These are phyloP conservation scores for Drosophila incognita DNA, from an alignment of 2,888 invertebrate genomes.

Conservation along the genomic window DNA sequence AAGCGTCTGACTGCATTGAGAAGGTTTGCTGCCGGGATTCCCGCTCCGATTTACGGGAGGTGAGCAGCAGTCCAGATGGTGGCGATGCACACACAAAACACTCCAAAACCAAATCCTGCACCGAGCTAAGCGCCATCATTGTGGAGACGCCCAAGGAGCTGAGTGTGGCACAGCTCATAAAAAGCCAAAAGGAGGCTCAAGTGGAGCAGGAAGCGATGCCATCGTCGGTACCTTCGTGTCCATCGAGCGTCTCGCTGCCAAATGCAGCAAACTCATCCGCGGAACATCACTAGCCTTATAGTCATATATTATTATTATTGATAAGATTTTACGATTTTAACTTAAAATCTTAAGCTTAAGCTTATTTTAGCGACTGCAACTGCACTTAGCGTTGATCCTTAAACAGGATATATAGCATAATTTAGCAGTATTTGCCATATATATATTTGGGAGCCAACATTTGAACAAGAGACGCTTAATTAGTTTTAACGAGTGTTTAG, in stretches of 20 bases:
- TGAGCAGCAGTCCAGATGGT: constrained; percentile 62
- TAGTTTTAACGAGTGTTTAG: constrained; percentile 32
- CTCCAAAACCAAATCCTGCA: constrained; percentile 56
- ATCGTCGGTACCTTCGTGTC: constrained; percentile 7
- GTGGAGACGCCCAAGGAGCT: constrained; percentile 63
- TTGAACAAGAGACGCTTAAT: constrained; percentile 57
- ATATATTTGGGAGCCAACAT: constrained; percentile 38
- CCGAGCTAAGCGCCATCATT: constrained; percentile 53
- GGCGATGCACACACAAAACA: constrained; percentile 10
- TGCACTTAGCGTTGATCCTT: constrained; percentile 14
- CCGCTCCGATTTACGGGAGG: constrained; percentile 75
- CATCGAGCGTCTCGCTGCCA: constrained; percentile 45
- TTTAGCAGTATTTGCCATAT: constrained; percentile 58
- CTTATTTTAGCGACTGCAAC: constrained; percentile 26
- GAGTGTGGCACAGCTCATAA: constrained; percentile 47
- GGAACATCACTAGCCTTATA: constrained; percentile 16
- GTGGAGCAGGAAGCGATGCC: neutral
- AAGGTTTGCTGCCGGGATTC: constrained; percentile 83
- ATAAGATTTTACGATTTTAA: constrained; percentile 62
- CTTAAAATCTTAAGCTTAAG: constrained; percentile 57
- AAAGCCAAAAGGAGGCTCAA: constrained; percentile 11
- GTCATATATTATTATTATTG: constrained; percentile 39
- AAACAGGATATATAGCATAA: constrained; percentile 10
- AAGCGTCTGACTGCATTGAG: constrained; percentile 78
- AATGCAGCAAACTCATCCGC: constrained; percentile 9